Conservation (phyloP, 2,113 vertebrate genomes). For the Ptychochromis oligacanthus region DNA sequence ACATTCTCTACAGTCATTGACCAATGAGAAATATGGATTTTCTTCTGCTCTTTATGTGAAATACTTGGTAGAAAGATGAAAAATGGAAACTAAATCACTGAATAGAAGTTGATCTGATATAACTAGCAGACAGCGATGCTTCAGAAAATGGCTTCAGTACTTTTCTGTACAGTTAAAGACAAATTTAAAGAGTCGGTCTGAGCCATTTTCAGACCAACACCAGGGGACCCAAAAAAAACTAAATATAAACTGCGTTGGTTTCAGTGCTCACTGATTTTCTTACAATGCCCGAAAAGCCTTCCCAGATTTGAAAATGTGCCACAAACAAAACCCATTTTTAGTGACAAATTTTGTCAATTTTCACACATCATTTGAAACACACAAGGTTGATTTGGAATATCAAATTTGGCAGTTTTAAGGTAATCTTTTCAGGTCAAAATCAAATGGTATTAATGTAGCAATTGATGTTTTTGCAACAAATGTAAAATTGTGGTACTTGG, state of each 20-base stretch:
- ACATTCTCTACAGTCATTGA: conserved; percentile 34
- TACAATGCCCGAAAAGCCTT: neutral
- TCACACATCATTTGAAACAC: too few relatives aligned
- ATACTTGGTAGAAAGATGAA: conserved; percentile 7
- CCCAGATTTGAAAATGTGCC: neutral
- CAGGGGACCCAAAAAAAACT: neutral
- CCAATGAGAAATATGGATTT: neutral
- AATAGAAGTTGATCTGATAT: neutral
- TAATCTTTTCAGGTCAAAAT: too few relatives aligned
- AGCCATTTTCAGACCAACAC: neutral
- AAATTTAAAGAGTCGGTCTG: neutral
- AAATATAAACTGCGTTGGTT: neutral
- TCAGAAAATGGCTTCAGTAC: neutral
- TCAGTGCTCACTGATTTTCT: neutral
- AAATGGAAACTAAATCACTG: neutral
- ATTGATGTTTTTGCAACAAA: too few relatives aligned
- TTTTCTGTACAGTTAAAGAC: conserved; percentile 8
- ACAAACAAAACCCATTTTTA: neutral
- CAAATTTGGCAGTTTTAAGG: too few relatives aligned
- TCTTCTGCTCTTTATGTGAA: conserved; percentile 6
- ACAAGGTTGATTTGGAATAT: too few relatives aligned
- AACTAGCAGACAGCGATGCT: neutral
- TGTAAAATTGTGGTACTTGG: too few relatives aligned
- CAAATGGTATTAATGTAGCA: too few relatives aligned
- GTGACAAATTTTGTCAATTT: too few relatives aligned